Base-by-base conservation (phyloP, 2,797 vertebrate genomes). In the Etheostoma perlongum region DNA sequence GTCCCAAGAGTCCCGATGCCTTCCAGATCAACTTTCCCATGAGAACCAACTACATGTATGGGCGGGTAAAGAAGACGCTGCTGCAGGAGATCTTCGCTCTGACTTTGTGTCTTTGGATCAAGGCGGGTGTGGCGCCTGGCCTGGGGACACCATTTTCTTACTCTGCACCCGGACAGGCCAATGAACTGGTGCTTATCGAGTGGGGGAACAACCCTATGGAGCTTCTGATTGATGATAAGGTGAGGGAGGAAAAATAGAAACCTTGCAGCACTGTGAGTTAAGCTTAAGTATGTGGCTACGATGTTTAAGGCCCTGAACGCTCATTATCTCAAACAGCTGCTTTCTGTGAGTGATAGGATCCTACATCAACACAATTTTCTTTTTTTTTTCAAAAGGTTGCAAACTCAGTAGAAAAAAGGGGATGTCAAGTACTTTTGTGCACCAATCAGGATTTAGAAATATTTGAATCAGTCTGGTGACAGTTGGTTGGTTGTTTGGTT, bases 81-180 rank as follows among this genome's bases (percentile, higher is more conserved):
- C 88, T 93, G 36, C 94, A 94, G 8, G 95, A 97, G 88, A 95
- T 97, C 84, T 96, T 96, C 16, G 94, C 96, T 47, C 84, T 97
- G 67, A 96, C 96, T 1, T 78, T 96, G 87, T 97, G 96, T 72
- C 88, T 97, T n/a, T 96, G 96, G 96, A 91, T 97, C 51, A 96
- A 96, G 60, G 92, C 93, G 0, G 95, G 93, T 5, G 81, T 85
- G 0, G 94, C 92, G 2, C 92, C 92, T 0, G 92, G 95, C 3
- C 83, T 97, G 40, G 96, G 96, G 21, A 97, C 96, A 0, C 96
- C 96, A 0, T 96, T 97, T 78, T 97, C 96, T 12, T 97, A 97
- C 90, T 96, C 96, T 0, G 95, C 95, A 1, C 95, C 96, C 0
- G 96, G 95, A 53, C 96, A 97, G 85, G 91, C 96, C 57, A 97